Conservation (phyloP, 2,797 vertebrate species). For the Onychomys leucogaster region DNA sequence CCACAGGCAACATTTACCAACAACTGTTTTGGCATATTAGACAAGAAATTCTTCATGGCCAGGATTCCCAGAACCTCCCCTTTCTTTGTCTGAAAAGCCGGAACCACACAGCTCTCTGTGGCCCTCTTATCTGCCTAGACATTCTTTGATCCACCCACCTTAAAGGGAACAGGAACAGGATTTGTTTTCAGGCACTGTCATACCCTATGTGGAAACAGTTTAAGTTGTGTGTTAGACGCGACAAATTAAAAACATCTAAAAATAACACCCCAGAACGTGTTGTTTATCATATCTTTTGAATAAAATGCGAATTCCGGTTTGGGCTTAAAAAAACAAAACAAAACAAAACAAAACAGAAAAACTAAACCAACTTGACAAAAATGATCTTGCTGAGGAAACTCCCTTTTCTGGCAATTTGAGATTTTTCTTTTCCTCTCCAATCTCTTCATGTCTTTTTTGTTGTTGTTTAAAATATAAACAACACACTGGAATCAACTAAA, state of each 20-base stretch:
- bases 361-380: not conserved
- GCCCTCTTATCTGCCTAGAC: not conserved
- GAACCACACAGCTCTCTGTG: not conserved
- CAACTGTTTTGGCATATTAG: conserved; percentile 21
- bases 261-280: conserved; percentile 56
- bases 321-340: not conserved
- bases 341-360: not conserved
- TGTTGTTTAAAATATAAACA: conserved; percentile 45
- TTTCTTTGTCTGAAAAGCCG: conserved; percentile 10
- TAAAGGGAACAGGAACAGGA: conserved; percentile 80
- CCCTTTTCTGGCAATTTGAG: conserved; percentile 1
- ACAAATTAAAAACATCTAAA: conserved; percentile 75
- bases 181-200: conserved; percentile 79
- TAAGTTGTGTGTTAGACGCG: conserved; percentile 54
- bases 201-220: conserved; percentile 62
- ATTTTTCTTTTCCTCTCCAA: not conserved
- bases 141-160: conserved; percentile 77
- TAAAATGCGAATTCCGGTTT: conserved; percentile 33
- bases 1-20: conserved; percentile 49
- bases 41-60: not conserved
- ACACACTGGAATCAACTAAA: not conserved
- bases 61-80: not conserved
- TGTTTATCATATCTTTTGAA: conserved; percentile 48
- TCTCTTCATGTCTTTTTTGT: not conserved
- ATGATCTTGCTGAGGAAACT: not conserved